Percentiles rank a stretch among this genome's conserved stretches.
phyloP scores from a whole-genome alignment of 2,113 vertebrate genomes.

The Merops nubicus region DNA sequence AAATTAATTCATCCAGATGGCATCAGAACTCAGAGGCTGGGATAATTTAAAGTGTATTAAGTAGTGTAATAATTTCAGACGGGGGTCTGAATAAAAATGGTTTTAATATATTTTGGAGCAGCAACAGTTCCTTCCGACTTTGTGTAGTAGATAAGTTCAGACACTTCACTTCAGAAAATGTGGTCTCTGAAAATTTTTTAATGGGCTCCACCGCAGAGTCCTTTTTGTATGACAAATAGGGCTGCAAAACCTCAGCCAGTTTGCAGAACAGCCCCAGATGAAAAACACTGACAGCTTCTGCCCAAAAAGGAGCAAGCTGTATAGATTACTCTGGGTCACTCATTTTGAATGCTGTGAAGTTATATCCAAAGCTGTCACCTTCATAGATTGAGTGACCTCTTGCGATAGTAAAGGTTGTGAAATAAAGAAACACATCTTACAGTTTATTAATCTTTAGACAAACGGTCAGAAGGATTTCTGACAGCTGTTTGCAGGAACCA shows the following conservation, averaged over 20 bases:
- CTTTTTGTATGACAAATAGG: background rate
- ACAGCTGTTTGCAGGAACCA: background rate
- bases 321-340: background rate
- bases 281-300: conserved; percentile 33
- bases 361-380: conserved; percentile 30
- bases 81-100: background rate
- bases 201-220: background rate
- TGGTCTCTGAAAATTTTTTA: background rate
- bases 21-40: background rate
- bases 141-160: background rate
- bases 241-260: background rate
- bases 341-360: background rate
- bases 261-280: background rate
- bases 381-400: conserved; percentile 5
- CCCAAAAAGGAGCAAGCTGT: background rate
- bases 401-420: conserved; percentile 4
- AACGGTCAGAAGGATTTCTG: background rate
- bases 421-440: conserved; percentile 7
- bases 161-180: background rate
- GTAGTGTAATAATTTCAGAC: background rate
- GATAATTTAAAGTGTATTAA: background rate
- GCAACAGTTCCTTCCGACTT: background rate
- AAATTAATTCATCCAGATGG: background rate
- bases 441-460: conserved; percentile 18
- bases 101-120: background rate